Base-by-base conservation (phyloP, 1,140 invertebrate genomes). In the Nephila pilipes region DNA sequence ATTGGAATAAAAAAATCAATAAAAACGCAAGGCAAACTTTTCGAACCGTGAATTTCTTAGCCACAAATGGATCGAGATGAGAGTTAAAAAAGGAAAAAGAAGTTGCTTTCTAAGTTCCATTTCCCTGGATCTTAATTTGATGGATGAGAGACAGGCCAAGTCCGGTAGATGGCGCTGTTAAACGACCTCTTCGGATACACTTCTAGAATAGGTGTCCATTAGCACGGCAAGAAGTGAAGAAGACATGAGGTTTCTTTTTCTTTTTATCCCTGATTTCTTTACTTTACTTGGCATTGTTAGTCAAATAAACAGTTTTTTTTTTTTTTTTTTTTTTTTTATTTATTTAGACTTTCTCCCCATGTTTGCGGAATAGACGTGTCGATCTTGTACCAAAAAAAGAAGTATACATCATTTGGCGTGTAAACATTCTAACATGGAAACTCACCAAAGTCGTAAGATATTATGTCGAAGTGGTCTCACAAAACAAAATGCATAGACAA, bases 51-150 rank as follows among this genome's bases (percentile, higher is more conserved):
- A 60, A 57, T 85, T 85, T 85, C 57, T 58, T 57, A 60, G 55
- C 57, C 57, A n/a, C 57, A 58, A 60, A 58, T 85, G 83, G 54
- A 85, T 57, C 83, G 29, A 55, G 38, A 81, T 81, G 80, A 81
- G 79, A 81, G 22, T n/a, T 20, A 46, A 38, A 81, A n/a, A n/a
- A 38, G 10, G 1, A 54, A n/a, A 85, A 36, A 85, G 58, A 10
- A 85, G 83, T 32, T 85, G 25, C 22, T 22, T 85, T 85, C 83
- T 54, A 85, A 85, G 83, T 85, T 60, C 83, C 83, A 85, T 60
- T 85, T 85, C 83, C 83, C 18, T n/a, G 10, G 54, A 58, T 85
- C 83, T 85, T 85, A 85, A 85, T 85, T 85, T 85, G 83, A 85
- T 85, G 60, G 83, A 85, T 85, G 83, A 85, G 83, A 60, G 83